Evolutionary conservation across 2,888 invertebrate genomes (phyloP), one percentile per base, ranked within the genome.

Genomic region (Ramazzottius varieornatus): DNA sequence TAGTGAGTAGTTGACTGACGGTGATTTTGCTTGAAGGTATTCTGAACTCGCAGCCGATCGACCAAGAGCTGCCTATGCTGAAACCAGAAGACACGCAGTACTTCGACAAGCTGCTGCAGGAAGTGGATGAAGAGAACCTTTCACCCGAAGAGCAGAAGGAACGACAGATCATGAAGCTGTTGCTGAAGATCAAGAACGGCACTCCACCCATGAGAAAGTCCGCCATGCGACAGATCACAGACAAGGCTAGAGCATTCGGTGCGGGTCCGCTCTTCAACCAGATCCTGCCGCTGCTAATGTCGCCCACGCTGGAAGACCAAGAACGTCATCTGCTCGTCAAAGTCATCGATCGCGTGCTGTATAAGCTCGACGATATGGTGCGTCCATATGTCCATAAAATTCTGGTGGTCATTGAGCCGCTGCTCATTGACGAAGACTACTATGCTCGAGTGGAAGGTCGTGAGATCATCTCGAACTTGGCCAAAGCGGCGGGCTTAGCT

Each of bases 71-170:
- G 71, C 98, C 98, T 24, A 92, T 98, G 75, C 88, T 98, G 85
- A 98, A 99, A 77, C 98, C 98, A 0, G 98, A 99, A 78, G 94
- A 94, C 79, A 93, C 98, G 63, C 98, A 99, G 79, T 98, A 99
- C 79, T 98, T 98, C 78, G 98, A 99, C 78, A 98, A 98, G 78
- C 80, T 98, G 69, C 81, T 99, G 70, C 77, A 92, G 66, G 98
- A 98, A 74, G 94, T 99, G 33, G 98, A 99, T 76, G 98, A 99
- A 78, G 93, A 94, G 73, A 79, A 86, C 0, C 80, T 96, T 46
- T 86, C 88, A 65, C 91, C 94, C 0, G 96, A 99, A 72, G 98
- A 99, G 75, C 86, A 90, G 70, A 96, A 94, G 75, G 98, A 99
- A 76, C 81, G 98, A 63, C 96, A 96, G 79, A 99, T 99, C 65